A percentile compares a stretch with the other conserved stretches of the same genome.
Evolutionary conservation across 2,888 invertebrate genomes (phyloP).

Genomic region (Tenthredo mesomela): DNA sequence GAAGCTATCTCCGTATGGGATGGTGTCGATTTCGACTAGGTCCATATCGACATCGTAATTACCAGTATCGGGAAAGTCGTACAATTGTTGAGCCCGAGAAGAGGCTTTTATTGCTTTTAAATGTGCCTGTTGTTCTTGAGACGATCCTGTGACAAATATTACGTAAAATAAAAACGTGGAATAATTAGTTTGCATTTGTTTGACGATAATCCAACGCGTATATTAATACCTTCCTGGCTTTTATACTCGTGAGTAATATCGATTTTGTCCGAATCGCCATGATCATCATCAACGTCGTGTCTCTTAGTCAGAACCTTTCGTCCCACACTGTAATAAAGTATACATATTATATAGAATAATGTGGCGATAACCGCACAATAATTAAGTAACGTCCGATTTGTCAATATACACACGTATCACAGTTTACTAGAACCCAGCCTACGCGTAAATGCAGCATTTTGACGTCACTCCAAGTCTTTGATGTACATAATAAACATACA

Average conservation of each 20-base stretch:
- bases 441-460: neutral
- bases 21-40: conserved; percentile 83
- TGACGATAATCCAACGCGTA: conserved; percentile 55
- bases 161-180: neutral
- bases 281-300: conserved; percentile 82
- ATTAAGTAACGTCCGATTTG: neutral
- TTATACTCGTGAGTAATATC: conserved; percentile 85
- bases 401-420: neutral
- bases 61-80: conserved; percentile 81
- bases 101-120: conserved; percentile 85
- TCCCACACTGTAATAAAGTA: conserved; percentile 80
- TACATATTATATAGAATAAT: neutral
- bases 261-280: conserved; percentile 83
- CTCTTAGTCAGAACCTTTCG: conserved; percentile 85
- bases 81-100: conserved; percentile 82
- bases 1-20: conserved; percentile 84
- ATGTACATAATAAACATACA: neutral
- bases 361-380: neutral
- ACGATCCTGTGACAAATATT: conserved; percentile 77
- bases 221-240: conserved; percentile 78
- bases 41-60: conserved; percentile 84
- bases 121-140: conserved; percentile 84
- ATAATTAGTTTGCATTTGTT: neutral
- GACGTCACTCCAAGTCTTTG: neutral
- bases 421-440: neutral